Conservation (phyloP, 2,888 invertebrate species). For the Odontothrips loti region DNA sequence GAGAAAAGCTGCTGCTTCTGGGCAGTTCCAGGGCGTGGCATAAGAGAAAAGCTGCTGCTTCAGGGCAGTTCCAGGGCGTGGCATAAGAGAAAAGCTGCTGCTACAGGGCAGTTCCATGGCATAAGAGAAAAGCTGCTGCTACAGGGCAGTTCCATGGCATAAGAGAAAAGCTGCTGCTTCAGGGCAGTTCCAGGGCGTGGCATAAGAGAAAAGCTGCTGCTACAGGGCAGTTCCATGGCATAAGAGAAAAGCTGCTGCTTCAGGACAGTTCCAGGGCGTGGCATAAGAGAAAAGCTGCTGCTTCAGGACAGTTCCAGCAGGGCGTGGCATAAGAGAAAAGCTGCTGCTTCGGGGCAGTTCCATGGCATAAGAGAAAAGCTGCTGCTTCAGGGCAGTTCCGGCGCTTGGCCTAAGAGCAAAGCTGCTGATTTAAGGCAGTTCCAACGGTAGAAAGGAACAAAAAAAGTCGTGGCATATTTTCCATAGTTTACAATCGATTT, state of each 20-base stretch:
- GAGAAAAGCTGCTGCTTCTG: conserved; percentile 8
- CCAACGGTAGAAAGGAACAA: too few relatives aligned
- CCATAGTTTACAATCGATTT: too few relatives aligned
- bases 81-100: not conserved
- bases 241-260: conserved; percentile 12
- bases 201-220: not conserved
- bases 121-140: conserved; percentile 12
- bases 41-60: conserved; percentile 15
- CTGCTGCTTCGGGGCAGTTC: not conserved
- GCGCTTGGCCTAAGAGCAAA: not conserved
- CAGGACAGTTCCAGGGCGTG: not conserved
- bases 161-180: conserved; percentile 19
- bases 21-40: not conserved
- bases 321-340: not conserved
- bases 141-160: not conserved
- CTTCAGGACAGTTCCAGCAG: not conserved
- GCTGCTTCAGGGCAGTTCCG: not conserved
- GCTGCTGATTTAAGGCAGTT: too few relatives aligned
- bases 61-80: not conserved
- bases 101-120: not conserved
- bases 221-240: not conserved
- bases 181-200: not conserved
- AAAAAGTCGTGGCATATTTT: too few relatives aligned
- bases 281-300: conserved; percentile 13
- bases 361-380: not conserved